Conservation (phyloP, 2,888 invertebrate genomes). For the Pyrochroa serraticornis region DNA sequence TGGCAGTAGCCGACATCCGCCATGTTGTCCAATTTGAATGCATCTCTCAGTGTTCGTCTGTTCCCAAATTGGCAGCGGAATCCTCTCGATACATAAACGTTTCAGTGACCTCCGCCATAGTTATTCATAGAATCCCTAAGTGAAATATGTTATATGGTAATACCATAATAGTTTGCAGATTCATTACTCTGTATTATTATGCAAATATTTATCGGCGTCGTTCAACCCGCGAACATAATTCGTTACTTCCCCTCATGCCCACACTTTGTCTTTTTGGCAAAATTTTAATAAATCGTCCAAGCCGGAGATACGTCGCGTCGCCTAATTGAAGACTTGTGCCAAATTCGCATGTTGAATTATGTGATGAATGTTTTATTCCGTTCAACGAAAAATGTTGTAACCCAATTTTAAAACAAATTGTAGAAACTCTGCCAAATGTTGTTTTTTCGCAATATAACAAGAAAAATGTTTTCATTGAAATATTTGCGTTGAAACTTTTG, state of each 20-base stretch:
- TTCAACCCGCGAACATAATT: too few species aligned
- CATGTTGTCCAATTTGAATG: too few species aligned
- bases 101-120: background rate
- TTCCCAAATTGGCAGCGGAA: too few species aligned
- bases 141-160: background rate
- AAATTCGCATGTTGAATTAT: constrained; percentile 2
- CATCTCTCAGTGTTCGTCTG: too few species aligned
- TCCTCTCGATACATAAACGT: too few species aligned
- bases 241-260: too few species aligned
- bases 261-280: too few species aligned
- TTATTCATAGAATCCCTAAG: background rate
- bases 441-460: constrained; percentile 1
- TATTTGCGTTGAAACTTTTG: too few species aligned
- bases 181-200: constrained; percentile 1
- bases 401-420: constrained; percentile 31
- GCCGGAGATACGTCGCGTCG: too few species aligned
- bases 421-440: constrained; percentile 27
- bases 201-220: too few species aligned
- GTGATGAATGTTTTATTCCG: constrained; percentile 11
- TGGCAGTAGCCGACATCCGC: too few species aligned
- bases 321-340: background rate
- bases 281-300: too few species aligned
- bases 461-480: background rate
- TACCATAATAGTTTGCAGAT: background rate
- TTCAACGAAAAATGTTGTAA: constrained; percentile 12